These are phyloP conservation scores for Xylocampa areola DNA, from an alignment of 2,888 invertebrate genomes.

Conservation along the genomic window DNA sequence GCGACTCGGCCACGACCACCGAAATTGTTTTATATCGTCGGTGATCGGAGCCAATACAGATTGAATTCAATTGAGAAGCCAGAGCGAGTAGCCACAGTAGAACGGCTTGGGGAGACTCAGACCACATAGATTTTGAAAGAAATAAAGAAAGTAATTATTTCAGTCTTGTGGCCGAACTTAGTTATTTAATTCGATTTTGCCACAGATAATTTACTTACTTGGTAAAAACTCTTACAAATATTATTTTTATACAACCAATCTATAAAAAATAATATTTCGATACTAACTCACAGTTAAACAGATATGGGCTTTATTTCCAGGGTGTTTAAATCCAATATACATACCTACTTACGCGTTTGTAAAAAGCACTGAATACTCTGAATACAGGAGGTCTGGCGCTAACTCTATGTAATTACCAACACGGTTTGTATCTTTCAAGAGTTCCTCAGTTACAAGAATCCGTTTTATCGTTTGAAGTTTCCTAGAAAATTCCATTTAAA, in stretches of 20 bases:
- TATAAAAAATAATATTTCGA: too few relatives aligned
- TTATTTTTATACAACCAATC: too few relatives aligned
- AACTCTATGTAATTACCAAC: slow-evolving; percentile 45
- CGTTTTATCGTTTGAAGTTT: slow-evolving; percentile 56
- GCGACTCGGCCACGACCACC: slow-evolving; percentile 49
- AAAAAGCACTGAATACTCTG: slow-evolving; percentile 18
- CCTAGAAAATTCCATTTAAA: slow-evolving; percentile 59
- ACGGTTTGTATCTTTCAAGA: slow-evolving; percentile 50
- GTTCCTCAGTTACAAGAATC: slow-evolving; percentile 54
- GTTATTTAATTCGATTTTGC: too few relatives aligned
- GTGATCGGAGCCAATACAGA: slow-evolving; percentile 64
- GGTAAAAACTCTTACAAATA: too few relatives aligned
- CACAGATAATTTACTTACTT: too few relatives aligned
- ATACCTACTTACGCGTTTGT: background rate
- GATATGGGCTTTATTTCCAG: too few relatives aligned
- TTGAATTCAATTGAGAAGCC: slow-evolving; percentile 56
- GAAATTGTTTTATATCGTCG: slow-evolving; percentile 59
- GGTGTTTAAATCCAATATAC: background rate
- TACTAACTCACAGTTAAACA: too few relatives aligned
- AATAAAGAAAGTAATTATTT: too few relatives aligned
- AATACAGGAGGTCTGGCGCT: slow-evolving; percentile 21
- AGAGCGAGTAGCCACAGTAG: slow-evolving; percentile 33
- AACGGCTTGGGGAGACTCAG: slow-evolving; percentile 20
- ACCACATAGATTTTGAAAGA: too few relatives aligned
- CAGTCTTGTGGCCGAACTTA: too few relatives aligned